Evolutionary conservation across 2,888 invertebrate genomes (phyloP), one percentile per base, ranked within the genome.

Genomic region (Idaea straminata): DNA sequence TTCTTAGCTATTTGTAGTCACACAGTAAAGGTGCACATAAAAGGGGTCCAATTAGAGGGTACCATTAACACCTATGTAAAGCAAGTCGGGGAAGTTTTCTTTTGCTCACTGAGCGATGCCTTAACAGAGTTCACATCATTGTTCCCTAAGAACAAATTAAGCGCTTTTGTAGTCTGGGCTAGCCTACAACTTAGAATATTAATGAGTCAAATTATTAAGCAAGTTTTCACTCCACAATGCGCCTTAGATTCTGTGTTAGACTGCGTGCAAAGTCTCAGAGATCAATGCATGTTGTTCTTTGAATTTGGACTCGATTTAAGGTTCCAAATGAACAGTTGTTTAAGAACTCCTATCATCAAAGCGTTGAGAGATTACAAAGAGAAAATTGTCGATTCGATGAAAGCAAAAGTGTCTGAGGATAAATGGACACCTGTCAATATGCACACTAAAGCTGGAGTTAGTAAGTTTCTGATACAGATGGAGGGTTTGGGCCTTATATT

Each of bases 151-250:
- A 96, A 92, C 82, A 93, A 93, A 84, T 81, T 92, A 72, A 93
- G 93, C 75, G 93, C 93, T 64, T 96, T 98, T 74, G 95, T 98
- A 70, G 97, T 98, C 5, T 99, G 99, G 99, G 96, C 97, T 72
- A 97, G 97, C 79, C 94, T 95, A 72, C 97, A 98, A 89, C 90
- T 97, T 66, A 95, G 96, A 77, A 94, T 96, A 77, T 94, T 98
- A 80, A 96, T 96, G 76, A 95, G 95, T 74, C 96, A 97, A 88
- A 94, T 97, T 76, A 95, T 96, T 63, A 96, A 97, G 80, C 97
- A 98, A 87, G 96, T 98, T 62, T 97, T 99, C 82, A 96, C 97
- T 74, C 97, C 98, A 5, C 98, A 98, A 87, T 96, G 97, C 64
- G 95, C 96, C 7, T 89, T 98, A 77, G 96, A 96, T 70, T 95